Conservation (phyloP, 2,888 invertebrate species). For the Caprella mutica region DNA sequence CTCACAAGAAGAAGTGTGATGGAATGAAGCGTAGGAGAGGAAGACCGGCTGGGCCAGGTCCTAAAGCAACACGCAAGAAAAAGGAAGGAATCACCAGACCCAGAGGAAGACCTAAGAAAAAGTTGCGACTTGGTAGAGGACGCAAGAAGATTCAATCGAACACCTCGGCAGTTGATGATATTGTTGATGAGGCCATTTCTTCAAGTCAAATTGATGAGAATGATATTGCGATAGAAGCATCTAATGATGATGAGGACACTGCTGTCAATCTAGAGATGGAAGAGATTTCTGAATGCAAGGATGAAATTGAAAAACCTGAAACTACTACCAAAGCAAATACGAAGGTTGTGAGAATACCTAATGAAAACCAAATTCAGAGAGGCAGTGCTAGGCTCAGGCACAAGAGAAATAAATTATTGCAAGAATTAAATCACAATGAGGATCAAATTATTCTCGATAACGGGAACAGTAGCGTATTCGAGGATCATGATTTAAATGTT, state of each 20-base stretch:
- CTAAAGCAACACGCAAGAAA: constrained; percentile 20
- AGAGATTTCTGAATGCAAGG: constrained; percentile 8
- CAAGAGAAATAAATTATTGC: too few relatives aligned
- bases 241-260: background rate
- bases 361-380: too few relatives aligned
- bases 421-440: too few relatives aligned
- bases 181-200: background rate
- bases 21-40: constrained; percentile 31
- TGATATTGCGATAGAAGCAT: background rate
- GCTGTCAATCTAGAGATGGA: background rate
- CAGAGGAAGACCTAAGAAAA: constrained; percentile 29
- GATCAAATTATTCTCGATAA: too few relatives aligned
- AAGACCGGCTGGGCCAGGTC: constrained; percentile 28
- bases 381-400: too few relatives aligned
- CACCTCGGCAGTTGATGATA: background rate
- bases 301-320: too few relatives aligned
- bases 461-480: too few relatives aligned
- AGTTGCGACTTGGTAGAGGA: constrained; percentile 4
- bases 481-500: too few relatives aligned
- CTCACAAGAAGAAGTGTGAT: constrained; percentile 33
- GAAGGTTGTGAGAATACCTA: too few relatives aligned
- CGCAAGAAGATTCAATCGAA: background rate
- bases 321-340: too few relatives aligned
- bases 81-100: constrained; percentile 17
- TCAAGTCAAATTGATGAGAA: too few relatives aligned